phyloP scores from a whole-genome alignment of 1,140 invertebrate species.

The Sitophilus oryzae region DNA sequence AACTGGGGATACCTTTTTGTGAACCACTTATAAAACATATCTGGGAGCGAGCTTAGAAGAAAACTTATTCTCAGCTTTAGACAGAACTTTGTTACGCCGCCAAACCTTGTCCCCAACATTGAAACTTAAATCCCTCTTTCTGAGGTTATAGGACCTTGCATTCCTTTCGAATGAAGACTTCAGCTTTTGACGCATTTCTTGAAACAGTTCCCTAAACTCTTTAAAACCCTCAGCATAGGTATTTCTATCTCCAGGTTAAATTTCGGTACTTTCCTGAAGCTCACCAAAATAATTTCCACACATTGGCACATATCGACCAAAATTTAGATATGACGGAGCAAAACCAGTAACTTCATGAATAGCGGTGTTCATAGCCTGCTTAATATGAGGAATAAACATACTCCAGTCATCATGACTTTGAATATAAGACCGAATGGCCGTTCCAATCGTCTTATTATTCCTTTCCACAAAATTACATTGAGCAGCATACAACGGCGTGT shows the following conservation, averaged over 20 bases:
- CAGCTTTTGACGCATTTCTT: constrained; percentile 2
- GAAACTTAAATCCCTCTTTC: constrained; percentile 7
- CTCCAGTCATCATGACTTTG: constrained; percentile 17
- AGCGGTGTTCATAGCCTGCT: constrained; percentile 13
- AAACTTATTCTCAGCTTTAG: constrained; percentile 14
- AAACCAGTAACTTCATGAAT: constrained; percentile 20
- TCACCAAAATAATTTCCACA: constrained; percentile 17
- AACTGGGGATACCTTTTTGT: not conserved
- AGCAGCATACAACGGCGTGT: no score
- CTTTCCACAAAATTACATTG: constrained; percentile 22
- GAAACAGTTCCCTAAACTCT: not conserved
- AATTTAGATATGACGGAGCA: constrained; percentile 11
- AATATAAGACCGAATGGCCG: constrained; percentile 21
- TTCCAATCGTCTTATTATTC: constrained; percentile 17
- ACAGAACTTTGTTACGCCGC: constrained; percentile 11
- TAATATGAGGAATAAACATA: constrained; percentile 8
- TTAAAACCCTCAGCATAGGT: not conserved
- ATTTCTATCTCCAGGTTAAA: not conserved
- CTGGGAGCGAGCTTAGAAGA: constrained; percentile 9
- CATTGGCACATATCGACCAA: constrained; percentile 10
- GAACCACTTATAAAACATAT: constrained; percentile 6
- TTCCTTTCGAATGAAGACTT: constrained; percentile 15
- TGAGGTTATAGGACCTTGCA: constrained; percentile 11
- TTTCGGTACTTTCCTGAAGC: not conserved
- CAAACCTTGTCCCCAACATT: constrained; percentile 13